These are phyloP conservation scores for Euphonia xanthogaster DNA, from an alignment of 2,797 vertebrate species.

Conservation along the genomic window DNA sequence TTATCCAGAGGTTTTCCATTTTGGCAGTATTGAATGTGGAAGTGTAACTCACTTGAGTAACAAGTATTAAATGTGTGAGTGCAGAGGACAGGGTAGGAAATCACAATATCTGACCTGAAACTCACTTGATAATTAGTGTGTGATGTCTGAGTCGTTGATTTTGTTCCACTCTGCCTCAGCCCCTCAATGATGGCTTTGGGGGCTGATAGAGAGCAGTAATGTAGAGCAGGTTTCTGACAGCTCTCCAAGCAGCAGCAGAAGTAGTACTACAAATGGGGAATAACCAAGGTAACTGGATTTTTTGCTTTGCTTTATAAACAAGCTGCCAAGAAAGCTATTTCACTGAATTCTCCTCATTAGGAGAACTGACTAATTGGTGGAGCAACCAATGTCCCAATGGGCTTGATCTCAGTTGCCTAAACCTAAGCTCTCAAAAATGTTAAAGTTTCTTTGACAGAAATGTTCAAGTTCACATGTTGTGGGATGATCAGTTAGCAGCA, in stretches of 20 bases:
- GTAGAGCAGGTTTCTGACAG: neutral
- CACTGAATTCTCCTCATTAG: neutral
- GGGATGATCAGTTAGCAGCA: neutral
- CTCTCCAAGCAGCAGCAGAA: neutral
- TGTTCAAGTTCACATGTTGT: neutral
- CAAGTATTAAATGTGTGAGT: neutral
- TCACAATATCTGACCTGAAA: neutral
- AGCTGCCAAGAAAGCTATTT: neutral
- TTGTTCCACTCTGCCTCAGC: neutral
- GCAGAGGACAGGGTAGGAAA: neutral
- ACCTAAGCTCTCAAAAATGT: neutral
- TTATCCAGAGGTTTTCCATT: neutral
- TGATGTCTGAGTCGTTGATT: neutral
- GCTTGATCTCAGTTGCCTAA: neutral
- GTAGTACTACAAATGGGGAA: neutral
- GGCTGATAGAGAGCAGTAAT: neutral
- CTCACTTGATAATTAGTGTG: neutral
- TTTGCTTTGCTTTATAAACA: neutral
- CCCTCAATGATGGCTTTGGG: neutral
- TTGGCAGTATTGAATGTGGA: neutral
- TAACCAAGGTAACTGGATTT: neutral
- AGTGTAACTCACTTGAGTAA: neutral
- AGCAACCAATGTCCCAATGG: neutral
- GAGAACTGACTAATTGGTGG: neutral
- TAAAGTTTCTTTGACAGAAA: neutral